Evolutionary conservation across 2,113 vertebrate species (phyloP), one percentile per base, ranked within the genome.

Genomic region (Crotalus helleri): DNA sequence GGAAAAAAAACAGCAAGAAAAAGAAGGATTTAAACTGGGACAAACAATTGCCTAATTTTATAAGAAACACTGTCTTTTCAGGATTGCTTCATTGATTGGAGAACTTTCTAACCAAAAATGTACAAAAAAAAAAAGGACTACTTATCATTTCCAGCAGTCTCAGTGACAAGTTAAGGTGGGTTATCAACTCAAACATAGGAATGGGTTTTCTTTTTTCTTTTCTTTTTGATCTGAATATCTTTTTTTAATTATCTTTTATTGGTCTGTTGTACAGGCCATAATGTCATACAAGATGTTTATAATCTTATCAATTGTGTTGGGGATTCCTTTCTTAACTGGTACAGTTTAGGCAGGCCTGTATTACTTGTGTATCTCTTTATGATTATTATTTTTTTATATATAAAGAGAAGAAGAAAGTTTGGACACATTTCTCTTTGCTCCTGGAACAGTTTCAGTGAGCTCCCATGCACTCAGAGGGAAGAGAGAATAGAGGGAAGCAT

Each of bases 81-180:
- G 98, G 98, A 98, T 98, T 97, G 97, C 98, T 97, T 98, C 98
- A 97, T 97, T 97, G 97, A 98, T 97, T 95, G 96, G 97, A 99
- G 98, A 98, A 97, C 98, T 98, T 99, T 99, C 98, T 98, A 99
- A 99, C 98, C 98, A 99, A 99, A 99, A 98, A 99, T 97, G 95
- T 97, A 96, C 97, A 51, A 94, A 95, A 95, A 94, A 94, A 94
- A 94, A 90, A 98, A 98, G 97, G 98, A 98, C 98, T 98, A 98
- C 98, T 98, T 98, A 96, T 94, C 97, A 98, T 98, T 98, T 98
- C 97, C 98, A 98, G 98, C 98, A 97, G 97, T 98, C 97, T 96
- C 96, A 97, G 96, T 96, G 97, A 97, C 97, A 96, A 97, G 98
- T 96, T 97, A 98, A 98, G 98, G 98, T 98, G 98, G 97, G 98